Percentiles rank a stretch among this genome's conserved stretches.
Conservation (phyloP, 2,888 invertebrate species). For the Coremacera marginata region DNA sequence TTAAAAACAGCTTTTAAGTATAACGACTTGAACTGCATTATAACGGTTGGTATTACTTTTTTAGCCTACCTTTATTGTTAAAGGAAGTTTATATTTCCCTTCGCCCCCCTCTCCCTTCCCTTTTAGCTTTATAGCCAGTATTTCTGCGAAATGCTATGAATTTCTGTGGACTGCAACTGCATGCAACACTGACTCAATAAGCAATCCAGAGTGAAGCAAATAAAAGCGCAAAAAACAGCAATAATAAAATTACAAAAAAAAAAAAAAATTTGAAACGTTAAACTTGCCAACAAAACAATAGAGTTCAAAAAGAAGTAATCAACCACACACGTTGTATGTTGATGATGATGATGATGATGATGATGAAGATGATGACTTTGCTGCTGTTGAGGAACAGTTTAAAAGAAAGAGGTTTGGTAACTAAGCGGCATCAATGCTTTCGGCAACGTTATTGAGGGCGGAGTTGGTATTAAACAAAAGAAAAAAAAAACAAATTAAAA, state of each 20-base stretch:
- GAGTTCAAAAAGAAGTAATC: slow-evolving; percentile 29
- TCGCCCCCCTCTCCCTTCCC: too few relatives aligned
- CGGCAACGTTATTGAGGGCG: too few relatives aligned
- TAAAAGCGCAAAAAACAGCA: neutral
- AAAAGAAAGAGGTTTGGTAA: too few relatives aligned
- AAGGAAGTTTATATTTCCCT: neutral
- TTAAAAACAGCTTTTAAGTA: neutral
- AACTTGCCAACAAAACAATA: slow-evolving; percentile 29
- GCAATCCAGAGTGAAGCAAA: neutral
- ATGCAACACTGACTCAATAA: slow-evolving; percentile 19
- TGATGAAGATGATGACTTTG: too few relatives aligned
- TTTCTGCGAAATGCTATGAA: slow-evolving; percentile 22
- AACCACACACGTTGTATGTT: slow-evolving; percentile 29
- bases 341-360: neutral
- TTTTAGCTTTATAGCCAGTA: slow-evolving; percentile 7
- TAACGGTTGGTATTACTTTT: neutral
- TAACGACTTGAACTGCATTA: neutral
- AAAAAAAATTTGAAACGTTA: neutral
- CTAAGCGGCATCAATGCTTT: too few relatives aligned
- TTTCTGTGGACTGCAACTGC: slow-evolving; percentile 8
- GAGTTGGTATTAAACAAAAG: too few relatives aligned
- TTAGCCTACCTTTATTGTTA: neutral
- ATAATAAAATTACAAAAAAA: neutral
- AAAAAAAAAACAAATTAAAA: too few relatives aligned
- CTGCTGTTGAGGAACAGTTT: too few relatives aligned